phyloP scores from a whole-genome alignment of 2,888 invertebrate genomes.

The Tinea pellionella region DNA sequence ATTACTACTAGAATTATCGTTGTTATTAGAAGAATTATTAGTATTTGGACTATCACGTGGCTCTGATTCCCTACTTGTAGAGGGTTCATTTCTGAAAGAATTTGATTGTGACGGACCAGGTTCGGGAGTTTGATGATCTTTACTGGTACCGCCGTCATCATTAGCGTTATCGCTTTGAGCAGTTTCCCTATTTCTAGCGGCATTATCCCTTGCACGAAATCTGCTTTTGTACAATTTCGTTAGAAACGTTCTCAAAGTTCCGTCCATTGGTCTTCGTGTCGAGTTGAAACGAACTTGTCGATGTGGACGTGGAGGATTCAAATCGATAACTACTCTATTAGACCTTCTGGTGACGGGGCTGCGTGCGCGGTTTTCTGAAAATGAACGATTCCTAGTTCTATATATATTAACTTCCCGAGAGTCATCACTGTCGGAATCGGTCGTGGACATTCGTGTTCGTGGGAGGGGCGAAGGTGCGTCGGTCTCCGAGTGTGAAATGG shows the following conservation, averaged over 20 bases:
- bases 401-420: conserved; percentile 54
- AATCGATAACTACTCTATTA: conserved; percentile 40
- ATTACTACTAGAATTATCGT: neutral
- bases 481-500: neutral
- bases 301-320: conserved; percentile 20
- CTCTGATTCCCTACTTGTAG: conserved; percentile 41
- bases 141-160: neutral
- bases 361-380: neutral
- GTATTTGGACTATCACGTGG: neutral
- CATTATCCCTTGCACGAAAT: conserved; percentile 36
- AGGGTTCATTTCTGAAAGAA: conserved; percentile 33
- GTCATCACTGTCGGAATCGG: conserved; percentile 54
- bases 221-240: conserved; percentile 20
- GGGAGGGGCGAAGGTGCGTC: conserved; percentile 20
- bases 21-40: too few relatives aligned
- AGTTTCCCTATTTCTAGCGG: neutral
- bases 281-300: neutral
- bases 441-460: conserved; percentile 29
- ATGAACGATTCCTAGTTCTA: conserved; percentile 45
- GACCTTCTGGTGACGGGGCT: neutral
- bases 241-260: neutral
- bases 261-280: neutral
- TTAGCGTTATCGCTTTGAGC: neutral
- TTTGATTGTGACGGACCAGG: neutral
- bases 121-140: neutral